Evolutionary conservation across 2,113 vertebrate species (phyloP), one percentile per base, ranked within the genome.

Genomic region (Bettongia penicillata): DNA sequence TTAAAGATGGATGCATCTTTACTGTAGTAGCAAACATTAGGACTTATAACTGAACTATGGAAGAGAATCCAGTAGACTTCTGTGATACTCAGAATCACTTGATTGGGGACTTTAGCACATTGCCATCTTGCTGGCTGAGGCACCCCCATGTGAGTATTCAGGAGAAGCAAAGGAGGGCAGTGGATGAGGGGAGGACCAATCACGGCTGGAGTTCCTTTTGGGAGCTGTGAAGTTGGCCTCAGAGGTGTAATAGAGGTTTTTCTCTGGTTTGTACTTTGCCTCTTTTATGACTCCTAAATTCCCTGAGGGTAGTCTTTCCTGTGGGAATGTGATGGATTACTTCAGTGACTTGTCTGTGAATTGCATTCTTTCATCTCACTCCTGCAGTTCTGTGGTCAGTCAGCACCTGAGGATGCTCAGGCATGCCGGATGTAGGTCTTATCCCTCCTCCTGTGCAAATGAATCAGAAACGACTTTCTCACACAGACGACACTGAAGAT

Each of bases 381-480:
- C 31, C 5, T 94, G 52, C 10, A 37, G 2, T 53, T 51, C 22
- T 12, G 0, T 52, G 23, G 52, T 51, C 28, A 89, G 52, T 50
- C 28, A 89, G 91, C 90, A 94, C 55, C 12, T 31, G 31, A n/a
- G 89, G 77, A 8, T 19, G 31, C 53, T 68, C 25, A 49, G 43
- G 57, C 50, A 11, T 0, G 0, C 50, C 68, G 6, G 11, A 9
- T 61, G 23, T 0, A 61, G 14, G 19, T 43, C 19, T 84, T 1
- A 0, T 91, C 28, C 95, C 23, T 55, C 48, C 22, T 96, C 28
- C 90, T 92, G 37, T 11, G 50, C 51, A 96, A 94, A 47, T 2
- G 0, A 47, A 93, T 68, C 31, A 50, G 10, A 92, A 92, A 55
- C 55, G 9, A 28, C 92, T 93, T 91, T 91, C 92, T 96, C 1